Evolutionary conservation across 2,888 invertebrate species (phyloP), one percentile per base, ranked within the genome.

Genomic region (Aplocera efformata): DNA sequence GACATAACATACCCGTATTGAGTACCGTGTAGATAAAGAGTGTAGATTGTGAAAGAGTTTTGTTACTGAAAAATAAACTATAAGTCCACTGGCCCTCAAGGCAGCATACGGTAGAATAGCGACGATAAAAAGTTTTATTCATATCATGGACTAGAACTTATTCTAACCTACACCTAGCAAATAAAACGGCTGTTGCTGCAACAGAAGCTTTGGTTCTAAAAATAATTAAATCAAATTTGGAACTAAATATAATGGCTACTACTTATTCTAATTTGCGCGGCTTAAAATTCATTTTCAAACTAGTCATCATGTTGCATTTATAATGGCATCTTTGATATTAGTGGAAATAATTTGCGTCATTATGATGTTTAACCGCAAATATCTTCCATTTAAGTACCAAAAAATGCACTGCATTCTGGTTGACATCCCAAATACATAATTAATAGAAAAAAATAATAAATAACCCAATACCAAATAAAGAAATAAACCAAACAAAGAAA

Each of bases 101-200:
- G 39, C 22, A 40, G 38, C 34, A 34, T 35, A 39, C 7, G 10
- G 28, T n/a, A 32, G 32, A 40, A 26, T 29, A 32, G 7, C 36
- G 44, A 32, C 44, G 25, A 27, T 26, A 32, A 40, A 37, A 30
- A 37, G 23, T 36, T 45, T 32, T 33, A 40, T 45, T 41, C 32
- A 33, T 32, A 32, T 26, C 45, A 40, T 20, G 20, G 22, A 3
- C 32, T 23, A 40, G 35, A 36, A 25, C n/a, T 22, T 27, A 31
- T 10, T 2, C 32, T 35, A 28, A 10, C 11, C 26, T 23, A 37
- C 10, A 25, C 8, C 22, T 37, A 33, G 22, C 0, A 34, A 17
- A 31, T 11, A 10, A 33, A 26, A 24, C 1, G 9, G 10, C 20
- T 10, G 13, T 22, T 20, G 32, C 17, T 28, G 28, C 10, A 32